These are phyloP conservation scores for Amblyopsis hoosieri DNA, from an alignment of 2,797 vertebrate species.

Conservation along the genomic window DNA sequence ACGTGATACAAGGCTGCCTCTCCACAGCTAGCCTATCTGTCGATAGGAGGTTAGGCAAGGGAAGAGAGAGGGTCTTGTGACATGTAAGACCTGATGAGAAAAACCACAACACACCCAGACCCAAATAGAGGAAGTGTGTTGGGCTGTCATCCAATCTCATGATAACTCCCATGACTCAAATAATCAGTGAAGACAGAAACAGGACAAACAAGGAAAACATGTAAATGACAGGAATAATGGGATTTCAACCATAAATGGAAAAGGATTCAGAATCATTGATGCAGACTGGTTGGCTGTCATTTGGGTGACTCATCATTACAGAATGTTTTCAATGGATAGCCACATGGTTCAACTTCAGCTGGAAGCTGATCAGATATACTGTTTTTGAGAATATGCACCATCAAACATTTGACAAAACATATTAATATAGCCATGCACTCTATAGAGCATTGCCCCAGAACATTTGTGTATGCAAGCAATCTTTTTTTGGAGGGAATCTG, in stretches of 20 bases:
- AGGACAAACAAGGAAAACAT: slow-evolving; percentile 10
- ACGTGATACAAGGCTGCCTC: background rate
- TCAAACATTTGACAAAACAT: slow-evolving; percentile 15
- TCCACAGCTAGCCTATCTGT: background rate
- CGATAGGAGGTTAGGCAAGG: slow-evolving; percentile 1
- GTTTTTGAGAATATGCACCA: slow-evolving; percentile 1
- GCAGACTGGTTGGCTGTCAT: background rate
- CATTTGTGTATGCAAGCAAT: too few relatives aligned
- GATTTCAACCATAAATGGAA: slow-evolving; percentile 30
- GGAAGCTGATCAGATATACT: slow-evolving; percentile 29
- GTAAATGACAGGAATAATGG: slow-evolving; percentile 11
- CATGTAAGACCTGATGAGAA: slow-evolving; percentile 9
- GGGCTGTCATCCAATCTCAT: background rate
- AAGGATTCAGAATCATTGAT: slow-evolving; percentile 6
- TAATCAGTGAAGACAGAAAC: slow-evolving; percentile 14
- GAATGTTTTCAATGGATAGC: slow-evolving; percentile 38
- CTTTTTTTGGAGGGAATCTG: too few relatives aligned
- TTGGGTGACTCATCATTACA: slow-evolving; percentile 59
- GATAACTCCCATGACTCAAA: slow-evolving; percentile 14
- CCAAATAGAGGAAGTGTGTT: background rate
- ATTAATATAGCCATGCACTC: background rate
- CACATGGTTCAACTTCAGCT: slow-evolving; percentile 16
- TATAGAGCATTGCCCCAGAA: too few relatives aligned
- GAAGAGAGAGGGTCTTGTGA: slow-evolving; percentile 17
- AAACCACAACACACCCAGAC: slow-evolving; percentile 9